These are phyloP conservation scores for Chionodraco myersi DNA, from an alignment of 2,113 vertebrate genomes.

Conservation along the genomic window DNA sequence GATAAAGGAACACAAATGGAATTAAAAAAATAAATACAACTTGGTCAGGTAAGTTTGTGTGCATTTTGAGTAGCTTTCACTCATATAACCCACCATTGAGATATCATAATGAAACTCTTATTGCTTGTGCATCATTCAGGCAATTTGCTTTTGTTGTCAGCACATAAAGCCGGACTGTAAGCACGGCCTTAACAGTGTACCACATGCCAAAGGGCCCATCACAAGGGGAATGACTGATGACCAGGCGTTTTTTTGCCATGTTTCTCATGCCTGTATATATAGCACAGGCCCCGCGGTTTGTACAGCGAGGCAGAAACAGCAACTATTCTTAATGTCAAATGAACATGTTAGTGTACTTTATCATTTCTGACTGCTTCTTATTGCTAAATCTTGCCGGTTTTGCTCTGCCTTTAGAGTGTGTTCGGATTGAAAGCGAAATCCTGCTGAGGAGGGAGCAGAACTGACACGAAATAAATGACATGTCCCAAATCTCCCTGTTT, in stretches of 20 bases:
- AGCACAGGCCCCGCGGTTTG: conserved; percentile 56
- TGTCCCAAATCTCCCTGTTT: conserved; percentile 65
- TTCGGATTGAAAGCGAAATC: conserved; percentile 40
- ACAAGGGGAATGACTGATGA: conserved; percentile 55
- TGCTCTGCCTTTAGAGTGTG: conserved; percentile 13
- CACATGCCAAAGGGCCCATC: conserved; percentile 66
- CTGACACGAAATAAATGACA: conserved; percentile 65
- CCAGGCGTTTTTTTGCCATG: conserved; percentile 41
- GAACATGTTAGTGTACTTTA: conserved; percentile 60
- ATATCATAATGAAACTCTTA: conserved; percentile 59
- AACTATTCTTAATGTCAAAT: conserved; percentile 74
- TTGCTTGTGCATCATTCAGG: conserved; percentile 58
- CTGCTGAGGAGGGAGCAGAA: conserved; percentile 50
- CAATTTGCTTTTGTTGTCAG: conserved; percentile 72
- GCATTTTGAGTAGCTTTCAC: conserved; percentile 38
- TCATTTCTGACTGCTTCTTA: conserved; percentile 70
- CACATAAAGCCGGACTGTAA: conserved; percentile 63
- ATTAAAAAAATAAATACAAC: conserved; percentile 61
- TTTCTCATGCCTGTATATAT: conserved; percentile 57
- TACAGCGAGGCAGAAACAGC: conserved; percentile 53
- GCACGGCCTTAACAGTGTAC: conserved; percentile 40
- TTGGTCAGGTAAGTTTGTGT: conserved; percentile 15
- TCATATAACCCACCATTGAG: conserved; percentile 29
- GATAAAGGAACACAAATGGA: conserved; percentile 66
- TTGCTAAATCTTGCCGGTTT: conserved; percentile 58